Base-by-base conservation (phyloP, 2,113 vertebrate species). In the Vulpes ferrilata region DNA sequence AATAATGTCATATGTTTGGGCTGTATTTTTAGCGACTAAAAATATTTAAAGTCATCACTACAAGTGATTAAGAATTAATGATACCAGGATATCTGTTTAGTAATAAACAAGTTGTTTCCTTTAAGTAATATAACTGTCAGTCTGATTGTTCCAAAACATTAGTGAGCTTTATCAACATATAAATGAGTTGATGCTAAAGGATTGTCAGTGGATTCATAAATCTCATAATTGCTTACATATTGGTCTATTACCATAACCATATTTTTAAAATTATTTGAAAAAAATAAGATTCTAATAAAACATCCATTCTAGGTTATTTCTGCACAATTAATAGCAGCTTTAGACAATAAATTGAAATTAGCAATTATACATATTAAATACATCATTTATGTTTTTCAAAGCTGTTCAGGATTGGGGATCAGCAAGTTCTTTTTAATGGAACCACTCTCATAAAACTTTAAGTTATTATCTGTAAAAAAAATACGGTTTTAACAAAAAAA, bases 11-110 rank as follows among this genome's bases (percentile, higher is more conserved):
- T 71, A 62, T 30, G 67, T 84, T 89, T 67, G 59, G 74, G 53
- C 48, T 93, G 27, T 80, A 83, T 69, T 92, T 51, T 96, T 92
- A 94, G 74, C 35, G 60, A 85, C 71, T 96, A 88, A 94, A 96
- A 90, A 78, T 90, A 96, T 64, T 97, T 85, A 81, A 90, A 95
- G 19, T 78, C 88, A 84, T 80, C 60, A 81, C 35, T 90, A 62
- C 9, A 90, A 97, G 81, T 95, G 64, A 97, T 94, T 96, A 97
- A 96, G 35, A 97, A 97, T 95, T 98, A 97, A 94, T 88, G 64
- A 73, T 64, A 94, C 11, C 43, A 81, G 30, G 38, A 85, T 93
- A 38, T 81, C 76, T 90, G 43, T 43, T 87, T 79, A 88, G 74
- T 84, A 95, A 90, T 96, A 96, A 94, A 69, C 48, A 95, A 94